These are phyloP conservation scores for Coreius guichenoti DNA, from an alignment of 2,797 vertebrate species.

Conservation along the genomic window DNA sequence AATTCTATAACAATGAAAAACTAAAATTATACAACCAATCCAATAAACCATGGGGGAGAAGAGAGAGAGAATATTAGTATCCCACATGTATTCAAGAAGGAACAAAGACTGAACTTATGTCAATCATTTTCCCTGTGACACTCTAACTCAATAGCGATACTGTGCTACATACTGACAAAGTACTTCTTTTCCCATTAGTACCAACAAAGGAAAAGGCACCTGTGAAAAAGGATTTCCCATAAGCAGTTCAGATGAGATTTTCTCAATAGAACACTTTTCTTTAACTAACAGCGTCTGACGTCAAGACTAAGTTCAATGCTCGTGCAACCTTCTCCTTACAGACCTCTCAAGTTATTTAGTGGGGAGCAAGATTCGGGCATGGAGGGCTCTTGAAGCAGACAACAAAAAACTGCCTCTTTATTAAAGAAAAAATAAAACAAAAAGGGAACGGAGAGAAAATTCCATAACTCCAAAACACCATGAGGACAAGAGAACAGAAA, in stretches of 20 bases:
- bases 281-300: constrained; percentile 9
- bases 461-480: not conserved
- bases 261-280: not conserved
- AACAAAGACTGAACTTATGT: constrained; percentile 36
- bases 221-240: constrained; percentile 5
- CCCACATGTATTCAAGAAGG: constrained; percentile 17
- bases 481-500: not conserved
- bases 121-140: constrained; percentile 40
- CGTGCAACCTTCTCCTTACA: not conserved
- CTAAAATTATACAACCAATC: not conserved
- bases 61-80: not conserved
- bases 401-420: constrained; percentile 22
- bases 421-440: not conserved
- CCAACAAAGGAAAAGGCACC: constrained; percentile 26
- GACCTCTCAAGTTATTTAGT: constrained; percentile 1
- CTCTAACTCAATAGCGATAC: constrained; percentile 46
- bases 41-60: not conserved
- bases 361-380: not conserved
- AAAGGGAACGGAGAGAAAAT: not conserved
- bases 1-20: not conserved
- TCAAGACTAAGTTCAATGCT: constrained; percentile 34
- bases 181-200: not conserved
- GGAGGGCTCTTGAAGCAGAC: constrained; percentile 37
- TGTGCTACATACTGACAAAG: constrained; percentile 33
- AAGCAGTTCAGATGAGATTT: constrained; percentile 3